These are phyloP conservation scores for Trissonchulus sp. DNA, from an alignment of 2,888 invertebrate species.

Conservation along the genomic window DNA sequence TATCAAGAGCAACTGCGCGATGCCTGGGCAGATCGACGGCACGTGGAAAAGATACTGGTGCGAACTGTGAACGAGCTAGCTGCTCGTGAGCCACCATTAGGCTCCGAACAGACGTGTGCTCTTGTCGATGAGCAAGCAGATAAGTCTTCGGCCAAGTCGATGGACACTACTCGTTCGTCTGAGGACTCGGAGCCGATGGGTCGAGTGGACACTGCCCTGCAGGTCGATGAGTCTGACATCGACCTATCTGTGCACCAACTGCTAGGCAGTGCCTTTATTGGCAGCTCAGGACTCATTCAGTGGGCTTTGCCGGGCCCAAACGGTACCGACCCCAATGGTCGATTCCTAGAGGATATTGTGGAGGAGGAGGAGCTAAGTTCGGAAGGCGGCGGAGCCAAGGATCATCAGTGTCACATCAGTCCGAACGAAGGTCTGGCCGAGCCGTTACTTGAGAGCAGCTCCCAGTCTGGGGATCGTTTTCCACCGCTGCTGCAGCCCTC, in stretches of 20 bases:
- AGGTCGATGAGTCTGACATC: constrained; percentile 38
- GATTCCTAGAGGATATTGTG: constrained; percentile 29
- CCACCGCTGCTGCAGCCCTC: neutral
- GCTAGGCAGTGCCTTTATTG: neutral
- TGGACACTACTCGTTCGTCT: constrained; percentile 7
- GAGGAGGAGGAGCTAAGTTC: constrained; percentile 29
- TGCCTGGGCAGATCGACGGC: neutral
- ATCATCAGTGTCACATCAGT: neutral
- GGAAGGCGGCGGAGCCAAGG: neutral
- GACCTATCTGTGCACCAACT: constrained; percentile 25
- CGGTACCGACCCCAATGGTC: constrained; percentile 12
- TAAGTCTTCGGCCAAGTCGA: neutral
- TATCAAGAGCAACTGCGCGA: constrained; percentile 48
- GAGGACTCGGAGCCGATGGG: neutral
- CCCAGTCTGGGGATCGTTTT: too few relatives aligned
- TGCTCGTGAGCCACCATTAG: neutral
- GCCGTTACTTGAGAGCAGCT: constrained; percentile 19
- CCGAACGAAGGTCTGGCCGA: constrained; percentile 23
- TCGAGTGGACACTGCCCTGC: constrained; percentile 33
- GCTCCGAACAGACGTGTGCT: neutral
- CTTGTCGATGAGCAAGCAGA: too few relatives aligned
- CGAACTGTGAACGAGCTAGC: neutral
- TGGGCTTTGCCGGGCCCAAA: neutral
- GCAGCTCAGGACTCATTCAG: neutral
- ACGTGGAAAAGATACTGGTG: constrained; percentile 12